Conservation (phyloP, 2,888 invertebrate genomes). For the Dione juno region DNA sequence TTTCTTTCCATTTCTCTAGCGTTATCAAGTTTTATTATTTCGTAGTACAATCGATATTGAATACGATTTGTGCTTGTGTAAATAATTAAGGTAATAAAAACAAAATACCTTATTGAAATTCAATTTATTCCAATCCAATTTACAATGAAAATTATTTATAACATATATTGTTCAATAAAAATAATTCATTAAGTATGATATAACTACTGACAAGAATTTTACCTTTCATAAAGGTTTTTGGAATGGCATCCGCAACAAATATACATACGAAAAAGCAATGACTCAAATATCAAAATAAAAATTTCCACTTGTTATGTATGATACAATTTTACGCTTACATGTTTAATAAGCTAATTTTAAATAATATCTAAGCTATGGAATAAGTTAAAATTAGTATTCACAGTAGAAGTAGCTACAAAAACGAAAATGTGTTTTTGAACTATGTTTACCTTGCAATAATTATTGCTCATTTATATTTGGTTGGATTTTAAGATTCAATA, state of each 20-base stretch:
- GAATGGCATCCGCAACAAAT: constrained; percentile 76
- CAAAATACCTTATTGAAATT: constrained; percentile 51
- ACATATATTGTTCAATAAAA: constrained; percentile 63
- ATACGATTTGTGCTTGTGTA: neutral
- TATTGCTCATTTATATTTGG: constrained; percentile 14
- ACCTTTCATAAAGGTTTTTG: constrained; percentile 80
- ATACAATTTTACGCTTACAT: constrained; percentile 9
- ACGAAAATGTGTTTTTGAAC: constrained; percentile 7
- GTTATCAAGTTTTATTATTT: no score
- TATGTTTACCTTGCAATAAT: constrained; percentile 5
- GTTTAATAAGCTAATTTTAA: constrained; percentile 11
- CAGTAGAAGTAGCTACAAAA: constrained; percentile 5
- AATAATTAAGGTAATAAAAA: neutral
- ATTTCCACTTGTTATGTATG: constrained; percentile 18
- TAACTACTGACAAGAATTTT: constrained; percentile 81
- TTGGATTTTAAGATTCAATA: constrained; percentile 5
- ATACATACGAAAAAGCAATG: constrained; percentile 51
- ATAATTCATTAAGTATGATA: constrained; percentile 58
- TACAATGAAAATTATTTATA: constrained; percentile 72
- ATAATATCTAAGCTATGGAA: constrained; percentile 9
- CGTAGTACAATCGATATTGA: neutral
- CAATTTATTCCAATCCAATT: constrained; percentile 78
- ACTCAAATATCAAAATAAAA: constrained; percentile 35
- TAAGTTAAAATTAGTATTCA: constrained; percentile 8
- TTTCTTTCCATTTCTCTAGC: neutral